Evolutionary conservation across 53 echinoderm and acorn worm species (phyloP).

Genomic region (Holothuria leucospilota): DNA sequence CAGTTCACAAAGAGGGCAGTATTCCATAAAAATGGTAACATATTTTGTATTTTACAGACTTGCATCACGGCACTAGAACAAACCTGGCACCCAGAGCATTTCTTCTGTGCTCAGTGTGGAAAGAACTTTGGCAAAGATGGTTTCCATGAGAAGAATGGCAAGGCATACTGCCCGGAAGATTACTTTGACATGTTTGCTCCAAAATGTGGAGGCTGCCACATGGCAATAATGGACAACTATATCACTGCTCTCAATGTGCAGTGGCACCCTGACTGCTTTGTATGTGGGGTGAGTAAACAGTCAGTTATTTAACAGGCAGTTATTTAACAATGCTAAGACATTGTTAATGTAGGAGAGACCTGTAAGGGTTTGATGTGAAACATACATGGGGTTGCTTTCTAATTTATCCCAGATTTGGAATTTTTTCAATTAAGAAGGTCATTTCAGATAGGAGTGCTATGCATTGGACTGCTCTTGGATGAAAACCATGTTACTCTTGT

Average conservation of each 20-base stretch:
- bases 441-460: too few species aligned
- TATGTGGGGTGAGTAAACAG: conserved; percentile 83
- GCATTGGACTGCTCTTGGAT: too few species aligned
- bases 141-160: conserved; percentile 98
- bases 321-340: too few species aligned
- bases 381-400: too few species aligned
- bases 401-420: too few species aligned
- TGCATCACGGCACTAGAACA: conserved; percentile 97
- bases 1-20: too few species aligned
- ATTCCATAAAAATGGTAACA: too few species aligned
- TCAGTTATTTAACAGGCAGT: background rate
- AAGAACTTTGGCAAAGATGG: conserved; percentile 88
- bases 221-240: conserved; percentile 98
- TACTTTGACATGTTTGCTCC: conserved; percentile 99
- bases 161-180: conserved; percentile 93
- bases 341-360: too few species aligned
- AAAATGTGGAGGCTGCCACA: conserved; percentile 92
- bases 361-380: too few species aligned
- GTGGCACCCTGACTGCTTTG: conserved; percentile 99
- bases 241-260: conserved; percentile 95
- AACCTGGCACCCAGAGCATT: conserved; percentile 99
- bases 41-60: conserved; percentile 59
- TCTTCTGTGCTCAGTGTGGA: conserved; percentile 99
- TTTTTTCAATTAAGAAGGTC: too few species aligned
- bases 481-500: too few species aligned